Percentiles rank a stretch among this genome's conserved stretches.
phyloP scores from a whole-genome alignment of 1,140 invertebrate species.

The Pseudomyrmex dendroicus region DNA sequence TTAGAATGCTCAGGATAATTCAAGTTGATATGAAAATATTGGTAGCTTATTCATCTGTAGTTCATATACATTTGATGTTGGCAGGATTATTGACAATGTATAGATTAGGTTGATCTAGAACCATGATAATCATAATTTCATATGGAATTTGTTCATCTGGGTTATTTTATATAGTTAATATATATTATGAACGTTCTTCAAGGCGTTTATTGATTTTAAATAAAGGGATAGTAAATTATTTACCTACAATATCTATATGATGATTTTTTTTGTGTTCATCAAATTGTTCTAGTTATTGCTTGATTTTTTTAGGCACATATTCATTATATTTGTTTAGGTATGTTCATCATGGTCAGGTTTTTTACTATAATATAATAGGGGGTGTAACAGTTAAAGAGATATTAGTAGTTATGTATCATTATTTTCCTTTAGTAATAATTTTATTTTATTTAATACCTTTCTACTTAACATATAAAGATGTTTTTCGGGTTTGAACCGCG shows the following conservation, averaged over 20 bases:
- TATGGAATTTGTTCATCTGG: constrained; percentile 89
- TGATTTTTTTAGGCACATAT: constrained; percentile 83
- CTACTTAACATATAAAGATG: too few species aligned
- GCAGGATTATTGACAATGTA: background rate
- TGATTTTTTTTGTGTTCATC: constrained; percentile 87
- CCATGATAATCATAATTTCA: constrained; percentile 87
- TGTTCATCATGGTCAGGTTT: constrained; percentile 86
- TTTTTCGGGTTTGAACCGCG: too few species aligned
- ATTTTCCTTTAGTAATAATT: constrained; percentile 83
- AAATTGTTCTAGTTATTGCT: constrained; percentile 85
- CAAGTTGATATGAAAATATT: constrained; percentile 85
- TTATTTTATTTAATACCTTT: too few species aligned
- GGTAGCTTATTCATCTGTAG: constrained; percentile 87
- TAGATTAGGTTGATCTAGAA: constrained; percentile 65
- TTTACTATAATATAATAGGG: constrained; percentile 84
- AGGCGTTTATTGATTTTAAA: constrained; percentile 82
- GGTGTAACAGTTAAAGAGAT: constrained; percentile 59
- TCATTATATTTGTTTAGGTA: constrained; percentile 73
- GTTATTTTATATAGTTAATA: constrained; percentile 89
- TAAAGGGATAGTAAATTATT: constrained; percentile 77
- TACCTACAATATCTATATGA: constrained; percentile 77
- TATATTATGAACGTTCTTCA: constrained; percentile 86
- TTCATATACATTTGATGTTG: constrained; percentile 79
- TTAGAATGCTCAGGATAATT: too few species aligned
- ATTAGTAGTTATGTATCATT: constrained; percentile 79